Evolutionary conservation across 2,113 vertebrate species (phyloP).

Genomic region (Pao palembangensis): DNA sequence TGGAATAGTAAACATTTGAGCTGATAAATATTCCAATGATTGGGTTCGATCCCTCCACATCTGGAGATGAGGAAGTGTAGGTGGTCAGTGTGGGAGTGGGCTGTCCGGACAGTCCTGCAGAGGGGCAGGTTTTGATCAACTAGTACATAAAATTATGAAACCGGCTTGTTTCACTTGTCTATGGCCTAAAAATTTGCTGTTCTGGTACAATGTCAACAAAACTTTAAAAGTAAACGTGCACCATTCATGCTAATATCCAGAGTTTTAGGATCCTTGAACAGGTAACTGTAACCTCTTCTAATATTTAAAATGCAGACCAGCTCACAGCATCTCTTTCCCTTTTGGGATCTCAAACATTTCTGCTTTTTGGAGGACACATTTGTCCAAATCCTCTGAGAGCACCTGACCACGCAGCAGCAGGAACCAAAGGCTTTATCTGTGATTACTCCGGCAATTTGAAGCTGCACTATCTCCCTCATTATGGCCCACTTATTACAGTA

Average conservation of each 20-base stretch:
- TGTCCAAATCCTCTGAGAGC: slow-evolving; percentile 22
- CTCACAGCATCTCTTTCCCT: slow-evolving; percentile 5
- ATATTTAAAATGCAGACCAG: slow-evolving; percentile 1
- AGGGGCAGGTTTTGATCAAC: too few relatives aligned
- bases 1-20: too few relatives aligned
- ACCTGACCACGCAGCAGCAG: slow-evolving; percentile 26
- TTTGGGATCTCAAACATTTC: slow-evolving; percentile 13
- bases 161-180: too few relatives aligned
- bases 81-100: too few relatives aligned
- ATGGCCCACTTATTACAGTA: slow-evolving; percentile 36
- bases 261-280: not conserved
- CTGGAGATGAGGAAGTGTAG: too few relatives aligned
- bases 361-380: slow-evolving; percentile 17
- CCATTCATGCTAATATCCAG: not conserved
- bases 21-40: too few relatives aligned
- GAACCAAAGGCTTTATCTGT: slow-evolving; percentile 24
- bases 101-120: too few relatives aligned
- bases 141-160: too few relatives aligned
- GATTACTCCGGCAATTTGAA: slow-evolving; percentile 23
- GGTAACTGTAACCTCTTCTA: slow-evolving; percentile 11
- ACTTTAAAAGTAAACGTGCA: too few relatives aligned
- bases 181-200: too few relatives aligned
- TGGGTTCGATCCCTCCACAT: too few relatives aligned
- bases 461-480: slow-evolving; percentile 29
- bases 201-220: too few relatives aligned